These are phyloP conservation scores for Cassiopea xamachana DNA, from an alignment of 30 jellyfish, hydroid and myxozoan genomes.

Conservation along the genomic window DNA sequence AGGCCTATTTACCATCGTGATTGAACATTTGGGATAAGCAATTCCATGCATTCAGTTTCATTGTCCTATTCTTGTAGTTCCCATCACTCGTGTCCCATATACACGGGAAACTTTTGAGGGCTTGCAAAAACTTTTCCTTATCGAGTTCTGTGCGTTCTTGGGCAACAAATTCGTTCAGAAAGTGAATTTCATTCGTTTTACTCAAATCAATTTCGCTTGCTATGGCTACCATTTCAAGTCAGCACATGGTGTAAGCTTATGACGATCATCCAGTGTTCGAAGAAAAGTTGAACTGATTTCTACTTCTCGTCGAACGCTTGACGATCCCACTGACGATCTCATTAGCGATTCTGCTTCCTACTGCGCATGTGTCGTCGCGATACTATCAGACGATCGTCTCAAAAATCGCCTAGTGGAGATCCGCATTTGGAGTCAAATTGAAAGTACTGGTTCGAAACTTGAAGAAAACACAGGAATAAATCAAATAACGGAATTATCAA, in stretches of 20 bases:
- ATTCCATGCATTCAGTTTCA: conserved; percentile 65
- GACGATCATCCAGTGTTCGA: not conserved
- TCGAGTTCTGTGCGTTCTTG: conserved; percentile 16
- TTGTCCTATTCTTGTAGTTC: conserved; percentile 58
- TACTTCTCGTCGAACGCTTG: not conserved
- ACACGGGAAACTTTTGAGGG: conserved; percentile 55
- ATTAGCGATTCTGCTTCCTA: not conserved
- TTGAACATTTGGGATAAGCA: conserved; percentile 42
- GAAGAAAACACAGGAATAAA: no score
- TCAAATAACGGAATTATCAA: no score
- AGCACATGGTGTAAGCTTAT: not conserved
- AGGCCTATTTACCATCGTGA: conserved; percentile 44
- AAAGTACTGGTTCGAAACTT: no score
- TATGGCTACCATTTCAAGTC: not conserved
- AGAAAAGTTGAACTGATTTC: not conserved
- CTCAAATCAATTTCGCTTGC: not conserved
- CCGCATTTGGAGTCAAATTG: not conserved
- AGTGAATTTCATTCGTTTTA: not conserved
- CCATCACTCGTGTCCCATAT: conserved; percentile 62
- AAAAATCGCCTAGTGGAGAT: conserved; percentile 17
- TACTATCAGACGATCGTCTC: not conserved
- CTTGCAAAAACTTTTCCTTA: conserved; percentile 65
- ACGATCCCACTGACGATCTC: not conserved
- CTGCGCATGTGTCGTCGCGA: conserved; percentile 14
- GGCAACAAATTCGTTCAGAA: not conserved